Percentiles rank a stretch among this genome's conserved stretches.
Conservation (phyloP, 2,888 invertebrate species). For the Ophion obscuratus region DNA sequence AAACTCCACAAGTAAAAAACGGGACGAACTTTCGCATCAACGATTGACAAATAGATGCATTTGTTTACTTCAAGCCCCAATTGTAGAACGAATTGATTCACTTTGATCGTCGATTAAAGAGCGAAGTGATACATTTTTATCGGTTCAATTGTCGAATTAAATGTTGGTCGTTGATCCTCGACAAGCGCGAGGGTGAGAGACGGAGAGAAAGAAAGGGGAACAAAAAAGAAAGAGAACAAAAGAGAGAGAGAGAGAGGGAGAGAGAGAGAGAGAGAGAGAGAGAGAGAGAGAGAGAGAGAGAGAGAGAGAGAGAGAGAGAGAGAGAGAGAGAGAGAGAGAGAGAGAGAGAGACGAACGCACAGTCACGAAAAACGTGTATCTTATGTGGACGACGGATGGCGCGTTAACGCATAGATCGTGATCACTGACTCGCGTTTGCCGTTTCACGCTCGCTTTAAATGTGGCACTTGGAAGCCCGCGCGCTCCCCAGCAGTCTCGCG, state of each 20-base stretch:
- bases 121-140: too few species aligned
- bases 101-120: too few species aligned
- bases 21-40: too few species aligned
- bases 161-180: too few species aligned
- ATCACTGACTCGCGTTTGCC: slow-evolving; percentile 47
- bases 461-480: slow-evolving; percentile 20
- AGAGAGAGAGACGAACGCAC: not conserved
- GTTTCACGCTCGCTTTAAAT: slow-evolving; percentile 58
- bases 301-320: not conserved
- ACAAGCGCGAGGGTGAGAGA: too few species aligned
- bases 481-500: slow-evolving; percentile 8
- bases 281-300: not conserved
- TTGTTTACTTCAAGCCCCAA: too few species aligned
- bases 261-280: not conserved
- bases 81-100: too few species aligned
- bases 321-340: not conserved
- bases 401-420: slow-evolving; percentile 19
- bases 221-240: not conserved
- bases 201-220: not conserved
- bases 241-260: not conserved
- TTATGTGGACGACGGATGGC: not conserved
- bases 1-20: too few species aligned
- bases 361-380: not conserved
- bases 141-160: too few species aligned
- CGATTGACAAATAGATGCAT: too few species aligned